Evolutionary conservation across 2,888 invertebrate genomes (phyloP).

Genomic region (Oscheius sp.): DNA sequence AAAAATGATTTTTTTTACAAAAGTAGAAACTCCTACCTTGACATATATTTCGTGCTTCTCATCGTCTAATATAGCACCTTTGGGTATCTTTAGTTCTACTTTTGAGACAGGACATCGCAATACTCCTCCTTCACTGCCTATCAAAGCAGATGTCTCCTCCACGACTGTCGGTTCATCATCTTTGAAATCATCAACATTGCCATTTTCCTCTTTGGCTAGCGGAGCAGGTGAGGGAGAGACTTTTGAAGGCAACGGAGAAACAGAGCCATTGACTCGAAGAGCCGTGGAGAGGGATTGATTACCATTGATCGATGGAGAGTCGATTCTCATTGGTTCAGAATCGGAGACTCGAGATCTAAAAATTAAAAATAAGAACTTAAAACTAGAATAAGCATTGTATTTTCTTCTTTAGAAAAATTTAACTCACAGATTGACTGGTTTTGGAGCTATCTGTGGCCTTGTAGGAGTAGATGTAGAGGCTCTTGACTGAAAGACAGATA

Average conservation of each 20-base stretch:
- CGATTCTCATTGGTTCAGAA: not conserved
- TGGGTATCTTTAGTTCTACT: conserved; percentile 87
- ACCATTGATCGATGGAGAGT: conserved; percentile 12
- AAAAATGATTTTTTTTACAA: not conserved
- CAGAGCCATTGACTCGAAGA: conserved; percentile 13
- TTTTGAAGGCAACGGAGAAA: conserved; percentile 14
- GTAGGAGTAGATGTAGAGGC: not conserved
- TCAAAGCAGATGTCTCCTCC: conserved; percentile 45
- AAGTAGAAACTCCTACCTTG: conserved; percentile 74
- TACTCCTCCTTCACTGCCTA: conserved; percentile 77
- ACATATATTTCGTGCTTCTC: conserved; percentile 91
- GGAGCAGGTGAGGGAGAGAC: conserved; percentile 18
- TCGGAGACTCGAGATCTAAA: not conserved
- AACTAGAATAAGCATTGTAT: too few species aligned
- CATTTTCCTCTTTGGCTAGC: conserved; percentile 21
- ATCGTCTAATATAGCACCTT: conserved; percentile 84
- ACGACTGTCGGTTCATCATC: conserved; percentile 49
- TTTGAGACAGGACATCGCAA: conserved; percentile 88
- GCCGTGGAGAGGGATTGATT: not conserved
- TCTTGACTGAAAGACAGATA: not conserved
- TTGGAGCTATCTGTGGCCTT: conserved; percentile 28
- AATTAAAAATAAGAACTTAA: not conserved
- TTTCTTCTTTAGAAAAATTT: not conserved
- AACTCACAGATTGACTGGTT: conserved; percentile 20
- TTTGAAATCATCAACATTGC: conserved; percentile 11